Evolutionary conservation across 1,140 invertebrate genomes (phyloP).

Genomic region (Sesamia nonagrioides): DNA sequence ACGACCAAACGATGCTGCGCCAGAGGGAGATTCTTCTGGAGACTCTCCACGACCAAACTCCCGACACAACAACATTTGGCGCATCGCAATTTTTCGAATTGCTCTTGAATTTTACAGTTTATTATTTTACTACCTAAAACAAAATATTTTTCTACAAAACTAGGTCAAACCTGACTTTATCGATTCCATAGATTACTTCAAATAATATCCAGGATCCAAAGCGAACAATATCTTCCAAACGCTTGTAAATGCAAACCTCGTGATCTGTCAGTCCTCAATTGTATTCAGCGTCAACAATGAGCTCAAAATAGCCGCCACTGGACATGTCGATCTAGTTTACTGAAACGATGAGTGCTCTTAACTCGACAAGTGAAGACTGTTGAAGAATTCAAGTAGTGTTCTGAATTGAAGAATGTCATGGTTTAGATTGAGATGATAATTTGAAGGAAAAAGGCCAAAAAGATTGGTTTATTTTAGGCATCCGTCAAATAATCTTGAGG

Average conservation of each 20-base stretch:
- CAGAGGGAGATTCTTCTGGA: too few species aligned
- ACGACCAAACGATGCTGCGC: too few species aligned
- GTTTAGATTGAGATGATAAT: not conserved
- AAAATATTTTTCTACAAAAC: not conserved
- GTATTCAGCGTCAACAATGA: conserved; percentile 32
- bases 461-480: too few species aligned
- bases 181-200: not conserved
- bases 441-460: too few species aligned
- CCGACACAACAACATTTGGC: too few species aligned
- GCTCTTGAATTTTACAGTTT: too few species aligned
- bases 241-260: conserved; percentile 19
- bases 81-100: too few species aligned
- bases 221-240: conserved; percentile 15
- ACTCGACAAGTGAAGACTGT: not conserved
- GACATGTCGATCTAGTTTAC: conserved; percentile 36
- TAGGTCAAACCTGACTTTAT: not conserved
- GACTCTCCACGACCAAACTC: too few species aligned
- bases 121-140: too few species aligned
- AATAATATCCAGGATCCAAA: conserved; percentile 2
- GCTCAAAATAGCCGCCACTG: conserved; percentile 30
- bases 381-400: not conserved
- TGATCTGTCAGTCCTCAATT: conserved; percentile 35
- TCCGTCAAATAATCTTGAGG: too few species aligned
- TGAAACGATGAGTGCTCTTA: conserved; percentile 8
- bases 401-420: not conserved